Conservation (phyloP, 2,888 invertebrate genomes). For the Dichetophora obliterata region DNA sequence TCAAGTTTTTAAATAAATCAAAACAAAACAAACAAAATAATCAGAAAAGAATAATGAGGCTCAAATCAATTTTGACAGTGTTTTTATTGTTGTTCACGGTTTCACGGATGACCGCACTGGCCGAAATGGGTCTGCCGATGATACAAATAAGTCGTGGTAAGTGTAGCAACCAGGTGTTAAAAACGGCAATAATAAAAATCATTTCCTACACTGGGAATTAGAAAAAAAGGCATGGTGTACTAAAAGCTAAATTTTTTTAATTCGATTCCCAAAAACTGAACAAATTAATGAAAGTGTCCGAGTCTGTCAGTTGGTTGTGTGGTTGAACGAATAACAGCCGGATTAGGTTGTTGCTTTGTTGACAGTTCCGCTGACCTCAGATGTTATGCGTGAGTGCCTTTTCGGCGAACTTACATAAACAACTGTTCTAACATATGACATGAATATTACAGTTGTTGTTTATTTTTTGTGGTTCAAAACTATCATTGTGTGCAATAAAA, state of each 20-base stretch:
- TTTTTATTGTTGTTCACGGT: slow-evolving; percentile 51
- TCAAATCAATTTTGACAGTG: slow-evolving; percentile 45
- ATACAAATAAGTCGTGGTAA: slow-evolving; percentile 68
- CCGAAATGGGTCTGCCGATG: slow-evolving; percentile 60
- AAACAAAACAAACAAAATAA: not conserved
- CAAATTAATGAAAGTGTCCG: not conserved
- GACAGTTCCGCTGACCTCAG: slow-evolving; percentile 58
- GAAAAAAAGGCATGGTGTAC: too few relatives aligned
- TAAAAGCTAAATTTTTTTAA: too few relatives aligned
- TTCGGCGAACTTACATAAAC: not conserved
- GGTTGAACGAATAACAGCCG: slow-evolving; percentile 6
- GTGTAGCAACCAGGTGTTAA: slow-evolving; percentile 53
- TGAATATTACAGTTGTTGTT: too few relatives aligned
- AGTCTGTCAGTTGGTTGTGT: not conserved
- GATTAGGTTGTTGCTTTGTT: slow-evolving; percentile 38
- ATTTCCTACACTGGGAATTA: not conserved
- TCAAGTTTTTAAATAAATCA: not conserved
- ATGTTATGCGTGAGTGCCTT: slow-evolving; percentile 57
- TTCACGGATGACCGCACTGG: slow-evolving; percentile 47
- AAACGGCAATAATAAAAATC: not conserved
- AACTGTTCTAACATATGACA: too few relatives aligned
- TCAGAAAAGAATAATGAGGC: slow-evolving; percentile 43
- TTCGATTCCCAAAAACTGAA: not conserved
- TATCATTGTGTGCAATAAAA: too few relatives aligned
- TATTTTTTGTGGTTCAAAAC: too few relatives aligned